These are phyloP conservation scores for Chondrilla cf. caribensis DNA, from an alignment of 37 sponge, comb jelly and placozoan species.

Conservation along the genomic window DNA sequence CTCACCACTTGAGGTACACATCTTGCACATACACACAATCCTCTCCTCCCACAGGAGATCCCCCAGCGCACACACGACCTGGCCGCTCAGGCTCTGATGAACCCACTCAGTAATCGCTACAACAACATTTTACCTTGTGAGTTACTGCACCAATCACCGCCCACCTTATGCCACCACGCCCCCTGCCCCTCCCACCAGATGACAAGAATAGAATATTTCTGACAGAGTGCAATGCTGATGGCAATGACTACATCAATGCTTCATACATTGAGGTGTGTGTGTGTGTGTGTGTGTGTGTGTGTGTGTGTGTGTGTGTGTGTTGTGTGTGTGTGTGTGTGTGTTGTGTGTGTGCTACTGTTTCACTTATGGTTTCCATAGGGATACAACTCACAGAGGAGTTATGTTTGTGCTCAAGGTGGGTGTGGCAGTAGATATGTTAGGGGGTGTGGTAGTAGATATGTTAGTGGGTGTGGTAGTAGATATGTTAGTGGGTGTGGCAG, in stretches of 20 bases:
- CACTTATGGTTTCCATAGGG: background rate
- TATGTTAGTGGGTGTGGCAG: no score
- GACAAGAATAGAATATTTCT: slow-evolving; percentile 15
- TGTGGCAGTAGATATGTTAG: background rate
- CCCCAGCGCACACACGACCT: background rate
- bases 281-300: no score
- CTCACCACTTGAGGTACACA: background rate
- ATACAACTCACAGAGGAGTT: background rate
- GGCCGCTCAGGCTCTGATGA: background rate
- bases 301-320: no score
- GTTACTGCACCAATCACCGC: no score
- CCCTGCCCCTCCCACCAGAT: slow-evolving; percentile 3
- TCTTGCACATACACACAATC: no score
- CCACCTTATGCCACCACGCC: background rate
- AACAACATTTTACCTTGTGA: slow-evolving; percentile 10
- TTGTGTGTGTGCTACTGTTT: no score
- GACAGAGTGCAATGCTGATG: slow-evolving; percentile 2
- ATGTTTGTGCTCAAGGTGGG: slow-evolving; percentile 16
- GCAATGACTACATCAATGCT: slow-evolving; percentile 28
- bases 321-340: no score
- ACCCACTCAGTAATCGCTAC: slow-evolving; percentile 10
- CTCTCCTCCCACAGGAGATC: slow-evolving; percentile 6
- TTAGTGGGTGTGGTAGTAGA: no score
- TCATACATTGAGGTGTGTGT: background rate
- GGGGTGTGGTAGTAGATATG: no score